These are phyloP conservation scores for Tonatia bakeri DNA, from an alignment of 2,113 vertebrate species.

Conservation along the genomic window DNA sequence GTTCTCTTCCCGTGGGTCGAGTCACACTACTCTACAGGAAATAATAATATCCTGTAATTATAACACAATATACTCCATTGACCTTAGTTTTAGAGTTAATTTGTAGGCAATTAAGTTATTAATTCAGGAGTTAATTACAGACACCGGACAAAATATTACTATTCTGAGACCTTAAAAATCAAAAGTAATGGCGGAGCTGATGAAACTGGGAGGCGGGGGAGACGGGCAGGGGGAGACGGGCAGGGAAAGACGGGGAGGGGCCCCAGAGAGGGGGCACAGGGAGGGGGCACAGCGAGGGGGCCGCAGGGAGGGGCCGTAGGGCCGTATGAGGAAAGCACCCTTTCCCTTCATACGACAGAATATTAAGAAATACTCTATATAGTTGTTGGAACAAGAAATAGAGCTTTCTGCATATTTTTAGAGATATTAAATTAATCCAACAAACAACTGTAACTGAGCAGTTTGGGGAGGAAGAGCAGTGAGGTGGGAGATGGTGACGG, in stretches of 20 bases:
- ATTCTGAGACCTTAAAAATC: neutral
- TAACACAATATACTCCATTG: neutral
- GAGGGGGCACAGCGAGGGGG: too few relatives aligned
- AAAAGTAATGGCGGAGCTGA: neutral
- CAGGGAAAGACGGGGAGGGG: too few relatives aligned
- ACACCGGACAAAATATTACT: neutral
- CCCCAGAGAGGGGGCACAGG: too few relatives aligned
- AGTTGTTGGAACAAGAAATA: neutral
- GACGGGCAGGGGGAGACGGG: accelerated
- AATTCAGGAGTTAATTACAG: neutral
- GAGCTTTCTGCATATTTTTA: neutral
- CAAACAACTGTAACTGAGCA: neutral
- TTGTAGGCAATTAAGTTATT: neutral
- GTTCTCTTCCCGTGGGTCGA: neutral
- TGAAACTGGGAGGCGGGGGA: neutral
- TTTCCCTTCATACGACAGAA: neutral
- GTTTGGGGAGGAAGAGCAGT: neutral
- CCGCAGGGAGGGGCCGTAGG: too few relatives aligned
- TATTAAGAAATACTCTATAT: neutral
- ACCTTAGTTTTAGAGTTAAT: neutral
- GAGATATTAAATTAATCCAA: neutral
- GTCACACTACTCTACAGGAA: neutral
- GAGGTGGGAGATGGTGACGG: neutral
- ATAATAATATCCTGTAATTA: neutral
- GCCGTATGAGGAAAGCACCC: accelerated